phyloP scores from a whole-genome alignment of 2,888 invertebrate species.

The Acrobasis repandana region DNA sequence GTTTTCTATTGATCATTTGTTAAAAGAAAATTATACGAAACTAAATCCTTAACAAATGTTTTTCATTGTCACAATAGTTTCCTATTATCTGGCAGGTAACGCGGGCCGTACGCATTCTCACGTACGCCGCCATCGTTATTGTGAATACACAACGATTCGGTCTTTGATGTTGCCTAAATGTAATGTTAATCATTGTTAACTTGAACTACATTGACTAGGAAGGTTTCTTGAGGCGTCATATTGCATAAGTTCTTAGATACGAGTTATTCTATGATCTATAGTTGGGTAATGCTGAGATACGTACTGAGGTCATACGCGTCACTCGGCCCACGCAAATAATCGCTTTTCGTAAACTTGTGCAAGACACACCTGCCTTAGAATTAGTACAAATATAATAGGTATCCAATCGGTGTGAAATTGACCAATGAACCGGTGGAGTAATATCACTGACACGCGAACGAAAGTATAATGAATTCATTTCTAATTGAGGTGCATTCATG shows the following conservation, averaged over 20 bases:
- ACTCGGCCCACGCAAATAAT: conserved; percentile 45
- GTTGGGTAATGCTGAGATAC: conserved; percentile 51
- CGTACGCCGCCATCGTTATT: conserved; percentile 14
- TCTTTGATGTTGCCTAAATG: conserved; percentile 30
- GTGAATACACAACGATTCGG: conserved; percentile 15
- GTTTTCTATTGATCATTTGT: conserved; percentile 84
- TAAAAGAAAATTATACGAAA: conserved; percentile 83
- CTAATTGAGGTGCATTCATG: conserved; percentile 21
- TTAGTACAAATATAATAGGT: conserved; percentile 39
- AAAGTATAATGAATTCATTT: conserved; percentile 39
- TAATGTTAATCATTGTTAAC: conserved; percentile 67
- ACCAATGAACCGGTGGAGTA: conserved; percentile 48
- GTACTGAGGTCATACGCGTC: conserved; percentile 43
- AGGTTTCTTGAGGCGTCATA: background rate
- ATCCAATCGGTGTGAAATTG: conserved; percentile 51
- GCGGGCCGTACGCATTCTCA: conserved; percentile 10
- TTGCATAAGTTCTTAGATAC: conserved; percentile 11
- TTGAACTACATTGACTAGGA: conserved; percentile 64
- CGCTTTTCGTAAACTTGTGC: conserved; percentile 65
- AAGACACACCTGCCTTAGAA: conserved; percentile 39
- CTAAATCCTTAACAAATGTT: conserved; percentile 73
- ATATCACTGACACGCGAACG: conserved; percentile 49
- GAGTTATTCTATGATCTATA: conserved; percentile 31
- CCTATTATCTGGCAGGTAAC: conserved; percentile 16
- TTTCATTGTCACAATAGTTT: conserved; percentile 51